A percentile compares a stretch with the other conserved stretches of the same genome.
phyloP scores from a whole-genome alignment of 2,797 vertebrate genomes.

The Coccyzus lansbergi region DNA sequence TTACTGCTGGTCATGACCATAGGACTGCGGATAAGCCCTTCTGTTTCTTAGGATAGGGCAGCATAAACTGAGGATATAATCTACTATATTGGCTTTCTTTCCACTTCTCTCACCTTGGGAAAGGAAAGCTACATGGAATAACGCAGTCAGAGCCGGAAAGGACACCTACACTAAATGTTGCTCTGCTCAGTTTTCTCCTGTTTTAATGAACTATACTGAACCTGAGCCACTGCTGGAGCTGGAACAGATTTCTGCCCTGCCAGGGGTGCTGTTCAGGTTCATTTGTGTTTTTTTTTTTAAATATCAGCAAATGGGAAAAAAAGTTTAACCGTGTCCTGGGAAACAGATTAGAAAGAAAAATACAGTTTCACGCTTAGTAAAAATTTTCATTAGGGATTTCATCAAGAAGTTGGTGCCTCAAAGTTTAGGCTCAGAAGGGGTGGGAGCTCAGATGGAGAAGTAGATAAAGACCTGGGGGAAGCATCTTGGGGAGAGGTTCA shows the following conservation, averaged over 20 bases:
- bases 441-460: neutral
- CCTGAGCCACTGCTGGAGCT: neutral
- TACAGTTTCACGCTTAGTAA: neutral
- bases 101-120: neutral
- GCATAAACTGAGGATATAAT: neutral
- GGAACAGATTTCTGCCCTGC: neutral
- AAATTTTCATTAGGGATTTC: neutral
- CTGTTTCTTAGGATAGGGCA: neutral
- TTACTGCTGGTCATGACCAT: neutral
- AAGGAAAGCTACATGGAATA: neutral
- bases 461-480: neutral
- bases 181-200: neutral
- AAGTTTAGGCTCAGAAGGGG: neutral
- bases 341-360: neutral
- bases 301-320: neutral
- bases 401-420: neutral
- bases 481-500: neutral
- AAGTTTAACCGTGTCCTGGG: neutral
- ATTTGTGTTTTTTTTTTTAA: neutral
- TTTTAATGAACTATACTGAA: neutral
- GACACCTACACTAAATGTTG: neutral
- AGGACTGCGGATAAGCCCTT: neutral
- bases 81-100: neutral
- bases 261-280: neutral
- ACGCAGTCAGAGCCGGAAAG: neutral